A percentile compares a stretch with the other conserved stretches of the same genome.
These are phyloP conservation scores for Priocnemis perturbator DNA, from an alignment of 2,888 invertebrate species.

Conservation along the genomic window DNA sequence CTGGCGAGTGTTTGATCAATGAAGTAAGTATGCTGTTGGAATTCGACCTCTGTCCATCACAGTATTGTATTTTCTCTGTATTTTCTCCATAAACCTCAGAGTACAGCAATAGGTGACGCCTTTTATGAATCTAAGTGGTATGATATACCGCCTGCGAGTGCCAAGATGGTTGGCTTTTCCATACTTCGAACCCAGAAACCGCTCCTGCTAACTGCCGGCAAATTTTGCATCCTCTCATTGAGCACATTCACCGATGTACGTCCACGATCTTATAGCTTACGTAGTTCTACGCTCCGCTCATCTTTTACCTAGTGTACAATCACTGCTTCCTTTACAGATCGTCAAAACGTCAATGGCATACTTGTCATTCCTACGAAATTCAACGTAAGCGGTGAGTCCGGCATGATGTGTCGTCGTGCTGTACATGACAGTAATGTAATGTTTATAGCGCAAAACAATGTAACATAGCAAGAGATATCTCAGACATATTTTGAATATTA, in stretches of 20 bases:
- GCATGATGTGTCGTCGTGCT: too few species aligned
- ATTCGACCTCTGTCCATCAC: background rate
- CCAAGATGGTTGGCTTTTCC: slow-evolving; percentile 75
- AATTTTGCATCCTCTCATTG: slow-evolving; percentile 76
- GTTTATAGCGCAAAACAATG: too few species aligned
- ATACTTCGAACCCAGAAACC: slow-evolving; percentile 77
- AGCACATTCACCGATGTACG: slow-evolving; percentile 76
- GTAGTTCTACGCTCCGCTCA: background rate
- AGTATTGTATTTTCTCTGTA: too few species aligned
- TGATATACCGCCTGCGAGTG: slow-evolving; percentile 75
- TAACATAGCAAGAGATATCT: too few species aligned
- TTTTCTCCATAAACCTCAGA: slow-evolving; percentile 51
- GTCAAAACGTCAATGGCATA: slow-evolving; percentile 35
- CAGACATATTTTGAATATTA: too few species aligned
- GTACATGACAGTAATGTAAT: too few species aligned
- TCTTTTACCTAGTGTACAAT: too few species aligned
- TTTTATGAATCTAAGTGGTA: slow-evolving; percentile 79
- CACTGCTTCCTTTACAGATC: slow-evolving; percentile 16
- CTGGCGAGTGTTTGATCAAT: slow-evolving; percentile 27
- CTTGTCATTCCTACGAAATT: slow-evolving; percentile 20
- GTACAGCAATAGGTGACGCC: slow-evolving; percentile 75
- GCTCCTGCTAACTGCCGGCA: slow-evolving; percentile 77
- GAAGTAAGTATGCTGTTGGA: slow-evolving; percentile 19
- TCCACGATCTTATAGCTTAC: background rate
- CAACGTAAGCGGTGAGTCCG: background rate